Percentiles rank a stretch among this genome's conserved stretches.
Evolutionary conservation across 2,888 invertebrate species (phyloP).

Genomic region (Ischnus inquisitorius): DNA sequence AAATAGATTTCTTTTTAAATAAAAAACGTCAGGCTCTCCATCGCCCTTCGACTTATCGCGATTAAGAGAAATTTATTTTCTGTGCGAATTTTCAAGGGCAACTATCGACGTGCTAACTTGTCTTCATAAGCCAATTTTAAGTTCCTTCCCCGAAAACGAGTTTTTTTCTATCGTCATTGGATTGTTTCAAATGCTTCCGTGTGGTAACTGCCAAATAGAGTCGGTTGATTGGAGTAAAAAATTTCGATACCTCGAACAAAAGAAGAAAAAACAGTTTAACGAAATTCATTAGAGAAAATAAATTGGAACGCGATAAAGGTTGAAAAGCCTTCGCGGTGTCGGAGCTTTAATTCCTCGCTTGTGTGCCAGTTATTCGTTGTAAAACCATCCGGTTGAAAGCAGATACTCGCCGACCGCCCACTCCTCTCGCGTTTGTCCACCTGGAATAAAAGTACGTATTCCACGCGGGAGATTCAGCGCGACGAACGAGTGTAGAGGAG

Average conservation of each 20-base stretch:
- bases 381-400: conserved; percentile 19
- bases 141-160: too few species aligned
- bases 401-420: conserved; percentile 47
- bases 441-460: conserved; percentile 68
- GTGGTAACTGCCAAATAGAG: too few species aligned
- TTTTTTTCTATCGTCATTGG: too few species aligned
- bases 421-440: conserved; percentile 54
- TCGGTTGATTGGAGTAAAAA: too few species aligned
- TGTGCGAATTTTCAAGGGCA: too few species aligned
- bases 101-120: too few species aligned
- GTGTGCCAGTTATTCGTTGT: conserved; percentile 28
- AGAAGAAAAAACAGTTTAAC: background rate
- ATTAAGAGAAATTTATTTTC: too few species aligned
- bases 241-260: background rate
- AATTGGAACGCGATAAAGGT: conserved; percentile 38
- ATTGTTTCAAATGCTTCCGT: too few species aligned
- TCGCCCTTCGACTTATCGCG: too few species aligned
- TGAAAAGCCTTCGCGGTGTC: conserved; percentile 26
- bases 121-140: too few species aligned
- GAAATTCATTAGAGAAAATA: conserved; percentile 34
- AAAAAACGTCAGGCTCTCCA: too few species aligned
- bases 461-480: conserved; percentile 64
- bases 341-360: conserved; percentile 32
- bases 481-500: conserved; percentile 49
- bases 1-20: too few species aligned